Evolutionary conservation across 37 sponge, comb jelly and placozoan species (phyloP).

Genomic region (Hormiphora californensis): DNA sequence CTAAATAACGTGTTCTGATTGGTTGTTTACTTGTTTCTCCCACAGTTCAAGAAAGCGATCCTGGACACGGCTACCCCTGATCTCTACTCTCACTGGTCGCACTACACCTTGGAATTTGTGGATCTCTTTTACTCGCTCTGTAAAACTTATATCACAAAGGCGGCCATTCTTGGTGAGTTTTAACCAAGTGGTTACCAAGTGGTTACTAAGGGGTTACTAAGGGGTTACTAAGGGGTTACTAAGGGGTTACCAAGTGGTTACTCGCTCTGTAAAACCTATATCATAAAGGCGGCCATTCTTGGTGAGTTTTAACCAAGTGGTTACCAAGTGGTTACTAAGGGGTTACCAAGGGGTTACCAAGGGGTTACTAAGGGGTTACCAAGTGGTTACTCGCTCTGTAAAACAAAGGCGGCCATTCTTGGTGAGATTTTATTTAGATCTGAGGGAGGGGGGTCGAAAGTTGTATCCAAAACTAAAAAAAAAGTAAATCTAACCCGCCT

Average conservation of each 20-base stretch:
- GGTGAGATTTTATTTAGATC: slow-evolving; percentile 1
- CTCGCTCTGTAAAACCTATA: not conserved
- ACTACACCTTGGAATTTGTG: slow-evolving; percentile 13
- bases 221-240: too few relatives aligned
- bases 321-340: too few relatives aligned
- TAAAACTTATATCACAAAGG: slow-evolving; percentile 3
- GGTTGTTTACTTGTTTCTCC: too few relatives aligned
- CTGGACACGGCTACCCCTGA: not conserved
- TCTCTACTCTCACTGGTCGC: slow-evolving; percentile 39
- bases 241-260: too few relatives aligned
- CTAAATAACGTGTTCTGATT: too few relatives aligned
- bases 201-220: too few relatives aligned
- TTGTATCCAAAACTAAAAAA: too few relatives aligned
- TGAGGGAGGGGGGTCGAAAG: too few relatives aligned
- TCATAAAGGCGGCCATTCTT: not conserved
- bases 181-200: too few relatives aligned
- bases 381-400: not conserved
- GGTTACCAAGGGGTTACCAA: too few relatives aligned
- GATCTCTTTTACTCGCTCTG: not conserved
- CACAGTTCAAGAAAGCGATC: slow-evolving; percentile 41
- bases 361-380: too few relatives aligned
- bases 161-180: not conserved
- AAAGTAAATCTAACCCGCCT: too few relatives aligned
- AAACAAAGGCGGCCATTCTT: not conserved
- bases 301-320: slow-evolving; percentile 13